A percentile compares a stretch with the other conserved stretches of the same genome.
phyloP scores from a whole-genome alignment of 2,797 vertebrate genomes.

The Gymnoscopelus microlampas region DNA sequence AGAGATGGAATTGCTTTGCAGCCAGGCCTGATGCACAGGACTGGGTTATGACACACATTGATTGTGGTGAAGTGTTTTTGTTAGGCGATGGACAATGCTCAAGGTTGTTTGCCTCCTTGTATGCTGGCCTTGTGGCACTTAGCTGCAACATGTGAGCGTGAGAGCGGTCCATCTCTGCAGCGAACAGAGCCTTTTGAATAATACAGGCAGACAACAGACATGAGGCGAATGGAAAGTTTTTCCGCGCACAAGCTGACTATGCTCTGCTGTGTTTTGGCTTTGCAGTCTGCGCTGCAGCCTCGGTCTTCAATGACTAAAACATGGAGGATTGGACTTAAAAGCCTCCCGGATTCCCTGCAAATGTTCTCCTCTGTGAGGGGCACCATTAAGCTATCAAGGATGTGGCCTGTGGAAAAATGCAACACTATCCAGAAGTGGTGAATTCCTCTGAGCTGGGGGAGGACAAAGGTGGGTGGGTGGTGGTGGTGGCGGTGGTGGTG shows the following conservation, averaged over 20 bases:
- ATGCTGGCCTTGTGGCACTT: conserved; percentile 40
- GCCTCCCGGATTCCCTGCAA: conserved; percentile 45
- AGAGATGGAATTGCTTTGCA: conserved; percentile 49
- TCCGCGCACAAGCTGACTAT: conserved; percentile 17
- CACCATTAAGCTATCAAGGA: conserved; percentile 85
- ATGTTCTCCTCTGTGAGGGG: conserved; percentile 65
- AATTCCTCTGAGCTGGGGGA: conserved; percentile 84
- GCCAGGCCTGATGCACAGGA: conserved; percentile 34
- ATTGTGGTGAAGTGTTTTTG: conserved; percentile 57
- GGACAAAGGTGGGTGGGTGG: conserved; percentile 56
- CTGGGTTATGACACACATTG: conserved; percentile 3
- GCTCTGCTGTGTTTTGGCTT: conserved; percentile 21
- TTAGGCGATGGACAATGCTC: conserved; percentile 50
- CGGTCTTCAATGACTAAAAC: conserved; percentile 46
- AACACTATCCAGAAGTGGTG: conserved; percentile 86
- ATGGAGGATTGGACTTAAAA: conserved; percentile 59
- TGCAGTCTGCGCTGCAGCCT: not conserved
- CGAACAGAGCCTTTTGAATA: conserved; percentile 23
- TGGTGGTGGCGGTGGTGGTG: conserved; percentile 26
- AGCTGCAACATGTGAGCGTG: conserved; percentile 41
- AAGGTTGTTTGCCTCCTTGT: conserved; percentile 53
- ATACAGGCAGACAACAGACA: conserved; percentile 6
- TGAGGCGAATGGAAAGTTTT: conserved; percentile 7
- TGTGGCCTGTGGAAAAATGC: conserved; percentile 79
- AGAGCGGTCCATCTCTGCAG: conserved; percentile 34